phyloP scores from a whole-genome alignment of 2,113 vertebrate species.

The Hypomesus transpacificus region DNA sequence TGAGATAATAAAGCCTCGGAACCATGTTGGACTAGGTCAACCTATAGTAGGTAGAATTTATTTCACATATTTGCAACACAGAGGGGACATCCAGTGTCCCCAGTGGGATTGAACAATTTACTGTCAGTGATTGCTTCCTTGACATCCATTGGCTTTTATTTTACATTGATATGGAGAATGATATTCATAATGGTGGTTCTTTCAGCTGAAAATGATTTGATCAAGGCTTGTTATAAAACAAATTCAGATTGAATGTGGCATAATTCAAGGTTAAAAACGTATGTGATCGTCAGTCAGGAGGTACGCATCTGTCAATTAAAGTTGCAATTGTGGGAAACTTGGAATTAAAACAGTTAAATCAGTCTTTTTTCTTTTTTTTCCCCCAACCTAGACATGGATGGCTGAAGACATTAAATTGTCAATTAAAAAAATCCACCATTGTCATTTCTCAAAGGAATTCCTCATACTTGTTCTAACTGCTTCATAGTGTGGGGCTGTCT shows the following conservation, averaged over 20 bases:
- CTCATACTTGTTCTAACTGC: conserved; percentile 15
- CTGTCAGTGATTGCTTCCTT: too few relatives aligned
- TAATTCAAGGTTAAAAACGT: conserved; percentile 38
- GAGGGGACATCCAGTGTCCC: too few relatives aligned
- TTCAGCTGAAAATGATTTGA: not conserved
- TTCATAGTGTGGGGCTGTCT: conserved; percentile 9
- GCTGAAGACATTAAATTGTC: conserved; percentile 46
- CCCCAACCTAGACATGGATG: conserved; percentile 20
- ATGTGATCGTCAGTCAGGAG: conserved; percentile 12
- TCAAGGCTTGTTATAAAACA: conserved; percentile 26
- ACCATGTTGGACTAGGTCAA: too few relatives aligned
- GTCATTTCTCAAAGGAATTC: conserved; percentile 46
- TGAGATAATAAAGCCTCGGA: too few relatives aligned
- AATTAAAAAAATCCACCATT: conserved; percentile 41
- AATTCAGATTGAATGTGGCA: conserved; percentile 37
- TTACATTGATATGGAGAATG: too few relatives aligned
- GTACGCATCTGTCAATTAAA: conserved; percentile 16
- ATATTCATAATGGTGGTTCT: not conserved
- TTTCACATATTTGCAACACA: too few relatives aligned
- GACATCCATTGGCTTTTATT: too few relatives aligned
- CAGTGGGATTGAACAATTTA: too few relatives aligned
- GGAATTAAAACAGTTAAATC: not conserved
- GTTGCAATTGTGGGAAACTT: conserved; percentile 30
- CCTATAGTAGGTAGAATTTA: too few relatives aligned
- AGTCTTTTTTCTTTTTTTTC: not conserved